phyloP scores from a whole-genome alignment of 2,797 vertebrate species.

The Gobio occitaniae region DNA sequence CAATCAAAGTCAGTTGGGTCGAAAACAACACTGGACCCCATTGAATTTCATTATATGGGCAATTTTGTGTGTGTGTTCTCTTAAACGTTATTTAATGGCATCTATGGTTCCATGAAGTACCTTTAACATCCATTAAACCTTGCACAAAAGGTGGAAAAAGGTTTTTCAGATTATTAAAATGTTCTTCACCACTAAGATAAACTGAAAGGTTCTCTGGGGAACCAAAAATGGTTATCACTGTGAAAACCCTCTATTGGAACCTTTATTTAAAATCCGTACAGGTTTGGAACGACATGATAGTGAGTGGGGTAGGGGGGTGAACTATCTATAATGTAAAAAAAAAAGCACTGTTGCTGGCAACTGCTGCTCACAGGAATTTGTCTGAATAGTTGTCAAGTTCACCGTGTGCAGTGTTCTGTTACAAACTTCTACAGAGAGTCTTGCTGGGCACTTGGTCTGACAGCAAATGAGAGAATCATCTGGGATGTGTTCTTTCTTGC shows the following conservation, averaged over 20 bases:
- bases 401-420: conserved; percentile 13
- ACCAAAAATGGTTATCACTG: background rate
- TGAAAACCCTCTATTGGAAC: background rate
- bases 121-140: background rate
- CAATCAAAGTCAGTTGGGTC: background rate
- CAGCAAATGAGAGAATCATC: conserved; percentile 47
- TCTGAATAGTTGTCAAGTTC: conserved; percentile 24
- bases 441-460: conserved; percentile 39
- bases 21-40: background rate
- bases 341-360: no score
- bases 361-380: conserved; percentile 11
- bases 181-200: background rate
- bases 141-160: background rate
- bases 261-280: background rate
- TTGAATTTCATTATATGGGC: background rate
- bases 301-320: background rate
- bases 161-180: background rate
- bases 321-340: background rate
- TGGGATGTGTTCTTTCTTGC: conserved; percentile 47
- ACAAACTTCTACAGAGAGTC: conserved; percentile 33
- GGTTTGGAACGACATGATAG: background rate
- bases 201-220: background rate
- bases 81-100: background rate
- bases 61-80: background rate
- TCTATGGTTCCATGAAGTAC: background rate